Evolutionary conservation across 2,888 invertebrate genomes (phyloP).

Genomic region (Axea sp.): DNA sequence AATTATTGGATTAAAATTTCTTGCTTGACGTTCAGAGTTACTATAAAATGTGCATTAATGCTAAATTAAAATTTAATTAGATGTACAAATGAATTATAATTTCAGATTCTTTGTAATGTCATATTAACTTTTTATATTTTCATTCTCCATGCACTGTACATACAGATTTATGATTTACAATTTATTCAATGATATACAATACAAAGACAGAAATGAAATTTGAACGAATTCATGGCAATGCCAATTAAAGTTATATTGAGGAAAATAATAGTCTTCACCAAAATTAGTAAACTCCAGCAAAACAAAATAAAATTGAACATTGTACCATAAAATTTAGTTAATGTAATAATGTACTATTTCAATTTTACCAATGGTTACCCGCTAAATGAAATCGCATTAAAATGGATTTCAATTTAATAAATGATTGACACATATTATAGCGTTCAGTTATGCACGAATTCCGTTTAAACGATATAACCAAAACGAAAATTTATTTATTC

Average conservation of each 20-base stretch:
- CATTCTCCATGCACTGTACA: no score
- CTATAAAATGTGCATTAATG: slow-evolving; percentile 20
- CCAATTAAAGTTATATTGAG: no score
- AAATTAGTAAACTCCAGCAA: no score
- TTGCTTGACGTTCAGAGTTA: slow-evolving; percentile 14
- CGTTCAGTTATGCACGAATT: slow-evolving; percentile 11
- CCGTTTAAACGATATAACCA: slow-evolving; percentile 8
- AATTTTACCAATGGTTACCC: no score
- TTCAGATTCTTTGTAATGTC: slow-evolving; percentile 12
- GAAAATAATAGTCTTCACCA: no score
- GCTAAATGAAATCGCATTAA: slow-evolving; percentile 35
- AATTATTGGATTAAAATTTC: slow-evolving; percentile 23
- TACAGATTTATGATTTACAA: neutral
- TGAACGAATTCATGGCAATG: no score
- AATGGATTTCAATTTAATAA: slow-evolving; percentile 48
- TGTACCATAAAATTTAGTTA: neutral
- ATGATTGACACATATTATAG: slow-evolving; percentile 46
- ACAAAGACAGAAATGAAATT: neutral
- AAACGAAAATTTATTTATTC: slow-evolving; percentile 23
- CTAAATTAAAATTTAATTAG: slow-evolving; percentile 4
- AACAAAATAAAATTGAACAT: no score
- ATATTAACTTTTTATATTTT: slow-evolving; percentile 9
- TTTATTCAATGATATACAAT: neutral
- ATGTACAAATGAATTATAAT: slow-evolving; percentile 9
- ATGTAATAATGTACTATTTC: no score